Evolutionary conservation across 2,113 vertebrate species (phyloP).

Genomic region (Epinephelus cyanopodus): DNA sequence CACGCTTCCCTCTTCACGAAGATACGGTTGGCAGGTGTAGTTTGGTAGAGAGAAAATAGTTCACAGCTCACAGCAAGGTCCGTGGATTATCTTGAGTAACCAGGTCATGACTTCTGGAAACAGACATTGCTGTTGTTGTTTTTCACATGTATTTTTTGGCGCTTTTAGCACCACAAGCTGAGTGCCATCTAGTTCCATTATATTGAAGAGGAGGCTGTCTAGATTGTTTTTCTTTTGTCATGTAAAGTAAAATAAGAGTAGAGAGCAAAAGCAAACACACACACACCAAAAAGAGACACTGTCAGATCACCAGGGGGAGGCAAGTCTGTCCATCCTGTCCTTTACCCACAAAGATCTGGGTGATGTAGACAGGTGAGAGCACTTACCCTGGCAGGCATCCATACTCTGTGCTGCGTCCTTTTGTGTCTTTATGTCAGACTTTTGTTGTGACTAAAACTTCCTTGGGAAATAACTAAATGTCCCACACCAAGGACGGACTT

Average conservation of each 20-base stretch:
- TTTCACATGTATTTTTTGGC: no score
- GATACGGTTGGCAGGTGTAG: no score
- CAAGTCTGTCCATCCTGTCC: conserved; percentile 29
- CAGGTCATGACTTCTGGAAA: no score
- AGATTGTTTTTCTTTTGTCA: background rate
- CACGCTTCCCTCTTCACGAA: no score
- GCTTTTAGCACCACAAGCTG: no score
- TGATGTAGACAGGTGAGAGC: conserved; percentile 34
- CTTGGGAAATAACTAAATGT: background rate
- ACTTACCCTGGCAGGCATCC: conserved; percentile 13
- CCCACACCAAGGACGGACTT: background rate
- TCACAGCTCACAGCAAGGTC: no score
- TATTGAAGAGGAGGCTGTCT: no score
- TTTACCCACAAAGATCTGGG: conserved; percentile 39
- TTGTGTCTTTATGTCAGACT: background rate
- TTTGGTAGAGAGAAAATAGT: no score
- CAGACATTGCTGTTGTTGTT: no score
- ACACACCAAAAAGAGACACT: background rate
- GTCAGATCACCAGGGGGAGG: conserved; percentile 3
- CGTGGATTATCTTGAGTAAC: no score
- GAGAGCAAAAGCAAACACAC: background rate
- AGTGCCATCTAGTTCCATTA: no score
- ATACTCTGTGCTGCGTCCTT: background rate
- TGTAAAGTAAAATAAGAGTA: conserved; percentile 5
- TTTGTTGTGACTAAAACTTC: conserved; percentile 1